Conservation (phyloP, 2,888 invertebrate genomes). For the Gastracanthus pulcherrimus region DNA sequence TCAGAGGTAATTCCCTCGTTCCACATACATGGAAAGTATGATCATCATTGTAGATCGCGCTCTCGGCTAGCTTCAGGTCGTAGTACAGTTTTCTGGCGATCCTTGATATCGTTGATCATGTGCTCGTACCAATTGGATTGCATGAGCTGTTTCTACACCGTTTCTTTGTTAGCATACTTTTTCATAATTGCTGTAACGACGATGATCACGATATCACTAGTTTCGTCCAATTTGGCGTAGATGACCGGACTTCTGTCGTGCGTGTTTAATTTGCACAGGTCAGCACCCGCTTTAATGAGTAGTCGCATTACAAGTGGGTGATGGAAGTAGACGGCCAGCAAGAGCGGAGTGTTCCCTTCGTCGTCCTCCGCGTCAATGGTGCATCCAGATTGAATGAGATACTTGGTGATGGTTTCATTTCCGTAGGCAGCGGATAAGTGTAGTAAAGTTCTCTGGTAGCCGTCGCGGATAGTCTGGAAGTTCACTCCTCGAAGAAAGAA, state of each 20-base stretch:
- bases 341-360: neutral
- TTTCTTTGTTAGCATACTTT: too few species aligned
- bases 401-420: neutral
- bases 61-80: too few species aligned
- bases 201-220: too few species aligned
- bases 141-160: too few species aligned
- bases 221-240: too few species aligned
- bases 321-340: neutral
- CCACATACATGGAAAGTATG: too few species aligned
- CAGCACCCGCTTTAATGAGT: neutral
- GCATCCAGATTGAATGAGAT: neutral
- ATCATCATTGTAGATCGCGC: too few species aligned
- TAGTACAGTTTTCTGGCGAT: too few species aligned
- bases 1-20: too few species aligned
- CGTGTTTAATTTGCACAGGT: neutral
- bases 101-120: too few species aligned
- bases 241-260: neutral
- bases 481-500: neutral
- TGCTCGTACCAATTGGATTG: too few species aligned
- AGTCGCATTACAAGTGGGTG: neutral
- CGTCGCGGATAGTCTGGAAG: neutral
- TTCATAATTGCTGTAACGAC: too few species aligned
- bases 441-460: neutral
- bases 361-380: neutral
- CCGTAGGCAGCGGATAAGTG: neutral